phyloP scores from a whole-genome alignment of 2,113 vertebrate species.

The Edolisoma coerulescens region DNA sequence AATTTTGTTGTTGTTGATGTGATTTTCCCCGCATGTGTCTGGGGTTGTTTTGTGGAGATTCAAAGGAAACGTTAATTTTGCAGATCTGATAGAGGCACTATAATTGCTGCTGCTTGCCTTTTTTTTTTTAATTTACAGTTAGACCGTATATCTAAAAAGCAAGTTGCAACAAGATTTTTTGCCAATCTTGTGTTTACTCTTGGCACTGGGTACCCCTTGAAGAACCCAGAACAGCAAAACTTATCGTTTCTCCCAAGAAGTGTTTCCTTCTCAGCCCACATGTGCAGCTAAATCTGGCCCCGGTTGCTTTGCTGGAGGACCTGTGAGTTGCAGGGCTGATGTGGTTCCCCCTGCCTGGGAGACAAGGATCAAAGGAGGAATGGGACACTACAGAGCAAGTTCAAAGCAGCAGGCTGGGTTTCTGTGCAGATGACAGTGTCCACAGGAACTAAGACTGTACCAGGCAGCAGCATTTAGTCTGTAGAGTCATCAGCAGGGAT shows the following conservation, averaged over 20 bases:
- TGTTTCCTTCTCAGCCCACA: not conserved
- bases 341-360: not conserved
- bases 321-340: not conserved
- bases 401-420: not conserved
- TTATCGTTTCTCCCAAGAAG: not conserved
- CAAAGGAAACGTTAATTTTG: not conserved
- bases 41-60: not conserved
- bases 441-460: not conserved
- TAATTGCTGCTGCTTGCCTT: not conserved
- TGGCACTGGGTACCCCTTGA: fast-evolving
- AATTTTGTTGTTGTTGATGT: not conserved
- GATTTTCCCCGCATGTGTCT: not conserved
- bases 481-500: not conserved
- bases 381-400: not conserved
- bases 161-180: not conserved
- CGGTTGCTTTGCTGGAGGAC: not conserved
- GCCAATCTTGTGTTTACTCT: not conserved
- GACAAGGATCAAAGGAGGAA: not conserved
- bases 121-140: not conserved
- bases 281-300: not conserved
- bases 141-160: not conserved
- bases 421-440: not conserved
- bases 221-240: not conserved
- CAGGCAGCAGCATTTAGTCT: not conserved
- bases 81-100: not conserved